A percentile compares a stretch with the other conserved stretches of the same genome.
phyloP scores from a whole-genome alignment of 1,140 invertebrate genomes.

The Homarus americanus region DNA sequence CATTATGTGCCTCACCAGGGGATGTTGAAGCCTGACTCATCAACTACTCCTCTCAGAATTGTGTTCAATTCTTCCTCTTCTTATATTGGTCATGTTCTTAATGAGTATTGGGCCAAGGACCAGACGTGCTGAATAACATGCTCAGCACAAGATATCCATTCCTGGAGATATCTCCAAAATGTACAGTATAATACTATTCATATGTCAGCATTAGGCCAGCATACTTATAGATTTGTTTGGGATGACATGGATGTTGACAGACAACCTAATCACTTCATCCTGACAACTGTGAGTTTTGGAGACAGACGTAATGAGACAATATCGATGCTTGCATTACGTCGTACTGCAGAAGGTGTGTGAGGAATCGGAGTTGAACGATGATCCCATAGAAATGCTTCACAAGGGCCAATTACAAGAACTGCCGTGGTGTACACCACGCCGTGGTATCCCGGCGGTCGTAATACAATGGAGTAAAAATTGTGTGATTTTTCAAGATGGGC shows the following conservation, averaged over 20 bases:
- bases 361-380: too few relatives aligned
- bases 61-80: constrained; percentile 55
- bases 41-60: constrained; percentile 37
- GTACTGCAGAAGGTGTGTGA: constrained; percentile 34
- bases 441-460: too few relatives aligned
- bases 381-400: too few relatives aligned
- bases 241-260: not conserved
- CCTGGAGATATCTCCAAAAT: constrained; percentile 36
- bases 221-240: constrained; percentile 21
- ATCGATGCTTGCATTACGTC: constrained; percentile 20
- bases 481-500: too few relatives aligned
- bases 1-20: constrained; percentile 56
- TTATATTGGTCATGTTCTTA: constrained; percentile 49
- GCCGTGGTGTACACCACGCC: too few relatives aligned
- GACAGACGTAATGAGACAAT: constrained; percentile 41
- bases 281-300: constrained; percentile 40
- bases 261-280: constrained; percentile 10
- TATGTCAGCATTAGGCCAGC: constrained; percentile 9
- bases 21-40: constrained; percentile 38
- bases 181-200: constrained; percentile 24
- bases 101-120: constrained; percentile 41
- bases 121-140: constrained; percentile 17
- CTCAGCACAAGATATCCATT: constrained; percentile 25
- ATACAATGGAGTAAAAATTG: too few relatives aligned
- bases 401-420: too few relatives aligned